phyloP scores from a whole-genome alignment of 2,797 vertebrate species.

The Cynopterus sphinx region DNA sequence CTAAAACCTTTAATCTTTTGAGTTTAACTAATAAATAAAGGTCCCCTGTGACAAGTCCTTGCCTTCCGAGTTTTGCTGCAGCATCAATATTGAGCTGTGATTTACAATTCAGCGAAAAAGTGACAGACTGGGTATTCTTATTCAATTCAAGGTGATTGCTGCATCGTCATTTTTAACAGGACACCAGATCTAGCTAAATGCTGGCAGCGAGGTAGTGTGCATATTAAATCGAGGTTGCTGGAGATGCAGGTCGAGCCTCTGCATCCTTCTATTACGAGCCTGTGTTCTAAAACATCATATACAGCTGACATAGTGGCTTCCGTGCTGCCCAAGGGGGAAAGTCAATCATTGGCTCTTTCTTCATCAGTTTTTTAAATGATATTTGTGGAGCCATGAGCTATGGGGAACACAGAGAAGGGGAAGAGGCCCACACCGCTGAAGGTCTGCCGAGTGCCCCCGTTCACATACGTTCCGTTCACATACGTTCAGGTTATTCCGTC shows the following conservation, averaged over 20 bases:
- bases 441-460: background rate
- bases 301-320: background rate
- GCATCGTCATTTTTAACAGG: constrained; percentile 58
- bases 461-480: background rate
- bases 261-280: background rate
- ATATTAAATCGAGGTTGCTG: background rate
- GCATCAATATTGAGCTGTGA: constrained; percentile 49
- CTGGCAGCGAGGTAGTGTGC: background rate
- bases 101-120: constrained; percentile 68
- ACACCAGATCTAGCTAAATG: constrained; percentile 28
- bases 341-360: background rate
- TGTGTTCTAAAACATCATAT: background rate
- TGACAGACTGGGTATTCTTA: constrained; percentile 34
- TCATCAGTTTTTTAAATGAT: background rate
- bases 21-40: constrained; percentile 58
- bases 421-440: background rate
- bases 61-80: constrained; percentile 70
- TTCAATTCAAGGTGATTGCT: constrained; percentile 73
- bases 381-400: background rate
- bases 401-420: background rate
- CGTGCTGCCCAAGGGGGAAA: background rate
- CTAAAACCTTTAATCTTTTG: constrained; percentile 35
- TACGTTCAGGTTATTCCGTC: background rate
- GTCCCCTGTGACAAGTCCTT: constrained; percentile 65
- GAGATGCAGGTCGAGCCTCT: background rate